These are phyloP conservation scores for Platysteira castanea DNA, from an alignment of 2,113 vertebrate species.

Conservation along the genomic window DNA sequence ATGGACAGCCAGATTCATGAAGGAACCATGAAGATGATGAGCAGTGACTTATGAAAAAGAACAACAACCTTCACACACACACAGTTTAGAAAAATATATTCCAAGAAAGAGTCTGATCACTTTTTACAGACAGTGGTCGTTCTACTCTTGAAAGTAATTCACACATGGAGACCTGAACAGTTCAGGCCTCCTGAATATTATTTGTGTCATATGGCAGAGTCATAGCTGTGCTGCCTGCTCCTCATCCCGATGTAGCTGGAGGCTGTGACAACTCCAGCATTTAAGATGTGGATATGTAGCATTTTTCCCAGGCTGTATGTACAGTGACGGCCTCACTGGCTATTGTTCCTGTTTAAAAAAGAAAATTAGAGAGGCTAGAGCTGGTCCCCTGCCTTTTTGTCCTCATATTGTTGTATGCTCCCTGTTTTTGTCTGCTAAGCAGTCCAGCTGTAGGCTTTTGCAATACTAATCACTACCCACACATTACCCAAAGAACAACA, in stretches of 20 bases:
- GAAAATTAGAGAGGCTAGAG: neutral
- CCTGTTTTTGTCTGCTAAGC: slow-evolving; percentile 32
- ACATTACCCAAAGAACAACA: slow-evolving; percentile 40
- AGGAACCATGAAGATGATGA: neutral
- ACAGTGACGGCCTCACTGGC: neutral
- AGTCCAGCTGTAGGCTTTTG: slow-evolving; percentile 46
- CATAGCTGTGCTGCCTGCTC: neutral
- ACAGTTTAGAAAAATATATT: neutral
- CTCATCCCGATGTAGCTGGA: neutral
- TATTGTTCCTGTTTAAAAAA: neutral
- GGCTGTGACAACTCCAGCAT: neutral
- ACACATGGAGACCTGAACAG: neutral
- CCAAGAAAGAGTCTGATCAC: neutral
- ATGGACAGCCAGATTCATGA: neutral
- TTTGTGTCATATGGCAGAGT: neutral
- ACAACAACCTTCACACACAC: neutral
- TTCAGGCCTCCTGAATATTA: neutral
- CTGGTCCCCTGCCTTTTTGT: neutral
- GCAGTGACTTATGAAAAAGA: neutral
- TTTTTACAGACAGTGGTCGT: neutral
- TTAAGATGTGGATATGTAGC: neutral
- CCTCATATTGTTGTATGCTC: neutral
- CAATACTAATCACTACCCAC: slow-evolving; percentile 41
- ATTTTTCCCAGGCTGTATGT: neutral
- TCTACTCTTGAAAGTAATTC: neutral